Evolutionary conservation across 2,888 invertebrate genomes (phyloP).

Genomic region (Caenorhabditis afra): DNA sequence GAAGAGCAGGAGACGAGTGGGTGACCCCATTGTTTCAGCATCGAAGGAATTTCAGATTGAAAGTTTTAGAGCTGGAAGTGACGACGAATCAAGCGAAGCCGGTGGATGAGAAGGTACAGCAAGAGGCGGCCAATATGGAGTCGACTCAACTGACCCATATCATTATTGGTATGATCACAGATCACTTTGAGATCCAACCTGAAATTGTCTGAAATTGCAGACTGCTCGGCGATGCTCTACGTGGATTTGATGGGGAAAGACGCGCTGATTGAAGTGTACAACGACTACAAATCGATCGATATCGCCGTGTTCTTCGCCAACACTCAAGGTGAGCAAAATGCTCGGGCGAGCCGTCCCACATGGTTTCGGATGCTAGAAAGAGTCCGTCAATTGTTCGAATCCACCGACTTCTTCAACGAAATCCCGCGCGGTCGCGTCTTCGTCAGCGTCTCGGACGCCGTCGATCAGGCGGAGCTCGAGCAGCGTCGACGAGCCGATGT

Average conservation of each 20-base stretch:
- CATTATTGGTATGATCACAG: slow-evolving; percentile 57
- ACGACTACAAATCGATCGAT: slow-evolving; percentile 68
- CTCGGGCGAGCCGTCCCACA: too few species aligned
- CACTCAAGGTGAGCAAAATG: slow-evolving; percentile 70
- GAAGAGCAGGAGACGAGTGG: slow-evolving; percentile 29
- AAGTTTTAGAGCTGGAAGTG: slow-evolving; percentile 54
- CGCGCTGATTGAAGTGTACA: slow-evolving; percentile 65
- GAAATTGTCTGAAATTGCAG: slow-evolving; percentile 72
- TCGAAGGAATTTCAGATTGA: not conserved
- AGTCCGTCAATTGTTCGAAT: slow-evolving; percentile 73
- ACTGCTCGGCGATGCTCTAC: slow-evolving; percentile 80
- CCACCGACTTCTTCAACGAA: slow-evolving; percentile 70
- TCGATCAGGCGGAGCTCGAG: slow-evolving; percentile 66
- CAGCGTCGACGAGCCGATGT: slow-evolving; percentile 38
- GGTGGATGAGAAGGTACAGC: slow-evolving; percentile 41
- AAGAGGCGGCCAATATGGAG: slow-evolving; percentile 30
- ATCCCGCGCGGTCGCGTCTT: slow-evolving; percentile 71
- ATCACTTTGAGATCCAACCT: not conserved
- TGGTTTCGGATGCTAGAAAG: slow-evolving; percentile 53
- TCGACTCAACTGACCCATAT: slow-evolving; percentile 69
- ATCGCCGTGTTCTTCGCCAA: slow-evolving; percentile 72
- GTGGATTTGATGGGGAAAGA: slow-evolving; percentile 78
- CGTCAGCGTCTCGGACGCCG: slow-evolving; percentile 72
- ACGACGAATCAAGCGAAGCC: slow-evolving; percentile 43
- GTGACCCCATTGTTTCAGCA: too few species aligned